Evolutionary conservation across 2,113 vertebrate species (phyloP).

Genomic region (Toxotes jaculatrix): DNA sequence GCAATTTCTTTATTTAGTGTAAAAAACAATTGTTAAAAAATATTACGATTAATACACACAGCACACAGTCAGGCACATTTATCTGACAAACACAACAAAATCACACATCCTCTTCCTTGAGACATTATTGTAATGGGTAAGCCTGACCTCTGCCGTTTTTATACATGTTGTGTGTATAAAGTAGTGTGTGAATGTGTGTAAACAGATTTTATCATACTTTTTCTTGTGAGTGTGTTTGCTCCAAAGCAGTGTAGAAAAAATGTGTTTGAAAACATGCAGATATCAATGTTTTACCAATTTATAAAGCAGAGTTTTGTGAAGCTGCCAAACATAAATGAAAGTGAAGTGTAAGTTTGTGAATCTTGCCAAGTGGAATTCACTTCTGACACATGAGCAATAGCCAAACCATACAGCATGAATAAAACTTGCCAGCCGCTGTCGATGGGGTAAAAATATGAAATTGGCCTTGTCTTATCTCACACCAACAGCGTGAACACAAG

Average conservation of each 20-base stretch:
- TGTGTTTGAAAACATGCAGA: background rate
- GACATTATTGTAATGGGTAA: background rate
- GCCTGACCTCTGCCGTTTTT: background rate
- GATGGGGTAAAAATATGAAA: slow-evolving; percentile 68
- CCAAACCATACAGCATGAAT: slow-evolving; percentile 34
- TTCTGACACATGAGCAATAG: slow-evolving; percentile 64
- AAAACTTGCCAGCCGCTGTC: slow-evolving; percentile 66
- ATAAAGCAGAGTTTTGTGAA: slow-evolving; percentile 24
- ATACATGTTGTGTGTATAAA: background rate
- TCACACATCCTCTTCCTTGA: background rate
- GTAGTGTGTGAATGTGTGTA: no score
- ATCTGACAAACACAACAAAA: background rate
- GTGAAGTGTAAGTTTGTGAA: slow-evolving; percentile 46
- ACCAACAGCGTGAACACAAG: slow-evolving; percentile 63
- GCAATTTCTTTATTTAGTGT: no score
- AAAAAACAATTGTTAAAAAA: no score
- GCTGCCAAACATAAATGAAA: slow-evolving; percentile 24
- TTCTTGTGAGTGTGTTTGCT: background rate
- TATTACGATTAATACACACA: no score
- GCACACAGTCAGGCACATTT: no score
- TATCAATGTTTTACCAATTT: background rate
- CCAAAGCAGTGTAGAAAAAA: background rate
- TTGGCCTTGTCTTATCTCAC: slow-evolving; percentile 77
- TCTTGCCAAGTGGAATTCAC: slow-evolving; percentile 52
- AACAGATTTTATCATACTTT: background rate